These are phyloP conservation scores for Fratercula arctica DNA, from an alignment of 2,797 vertebrate species.

Conservation along the genomic window DNA sequence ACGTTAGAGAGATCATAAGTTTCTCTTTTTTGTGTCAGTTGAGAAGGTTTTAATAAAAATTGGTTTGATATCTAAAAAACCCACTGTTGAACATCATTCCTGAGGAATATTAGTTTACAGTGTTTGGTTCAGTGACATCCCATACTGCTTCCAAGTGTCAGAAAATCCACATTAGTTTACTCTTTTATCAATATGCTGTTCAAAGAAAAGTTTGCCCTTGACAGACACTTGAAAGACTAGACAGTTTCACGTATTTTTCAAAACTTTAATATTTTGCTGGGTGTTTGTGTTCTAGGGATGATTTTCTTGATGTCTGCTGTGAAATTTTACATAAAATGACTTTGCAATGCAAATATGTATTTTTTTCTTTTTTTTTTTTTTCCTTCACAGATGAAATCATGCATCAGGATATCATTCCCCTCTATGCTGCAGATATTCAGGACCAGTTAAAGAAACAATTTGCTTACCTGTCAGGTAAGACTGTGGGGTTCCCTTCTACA, in stretches of 20 bases:
- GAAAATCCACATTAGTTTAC: neutral
- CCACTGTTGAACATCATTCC: neutral
- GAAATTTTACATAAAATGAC: neutral
- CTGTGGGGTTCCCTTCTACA: neutral
- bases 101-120: neutral
- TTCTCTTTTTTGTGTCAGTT: neutral
- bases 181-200: neutral
- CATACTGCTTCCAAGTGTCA: neutral
- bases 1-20: neutral
- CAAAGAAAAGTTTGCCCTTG: neutral
- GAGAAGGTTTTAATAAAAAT: neutral
- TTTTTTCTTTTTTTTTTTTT: neutral
- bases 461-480: constrained; percentile 93
- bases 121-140: neutral
- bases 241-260: neutral
- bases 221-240: neutral
- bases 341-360: neutral
- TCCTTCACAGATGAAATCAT: constrained; percentile 93
- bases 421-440: constrained; percentile 90
- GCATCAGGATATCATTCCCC: constrained; percentile 90
- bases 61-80: neutral
- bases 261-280: neutral
- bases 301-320: neutral
- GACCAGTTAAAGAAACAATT: constrained; percentile 93
- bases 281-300: neutral